These are phyloP conservation scores for Merluccius polli DNA, from an alignment of 2,797 vertebrate genomes.

Conservation along the genomic window DNA sequence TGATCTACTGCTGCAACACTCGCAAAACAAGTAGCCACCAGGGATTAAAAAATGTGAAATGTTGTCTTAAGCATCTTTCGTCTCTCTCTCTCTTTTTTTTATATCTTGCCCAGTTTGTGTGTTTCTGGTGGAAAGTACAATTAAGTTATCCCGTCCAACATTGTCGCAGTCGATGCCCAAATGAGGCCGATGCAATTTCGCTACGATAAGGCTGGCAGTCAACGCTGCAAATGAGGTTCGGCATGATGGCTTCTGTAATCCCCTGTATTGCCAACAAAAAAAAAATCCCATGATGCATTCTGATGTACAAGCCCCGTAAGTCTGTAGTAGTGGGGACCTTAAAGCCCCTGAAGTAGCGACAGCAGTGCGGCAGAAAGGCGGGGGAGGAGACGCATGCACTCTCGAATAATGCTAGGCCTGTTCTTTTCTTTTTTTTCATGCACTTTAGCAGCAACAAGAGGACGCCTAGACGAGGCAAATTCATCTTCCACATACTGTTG, in stretches of 20 bases:
- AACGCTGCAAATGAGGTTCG: not conserved
- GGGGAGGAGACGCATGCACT: not conserved
- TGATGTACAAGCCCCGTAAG: not conserved
- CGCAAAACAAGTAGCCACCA: not conserved
- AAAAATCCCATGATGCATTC: too few relatives aligned
- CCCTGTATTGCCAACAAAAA: not conserved
- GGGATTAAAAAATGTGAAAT: not conserved
- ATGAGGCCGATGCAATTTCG: not conserved
- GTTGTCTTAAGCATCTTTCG: not conserved
- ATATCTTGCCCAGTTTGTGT: too few relatives aligned
- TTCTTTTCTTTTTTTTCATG: conserved; percentile 20
- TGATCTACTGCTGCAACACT: not conserved
- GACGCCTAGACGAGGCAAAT: conserved; percentile 24
- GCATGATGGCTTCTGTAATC: not conserved
- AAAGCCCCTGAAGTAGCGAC: conserved; percentile 15
- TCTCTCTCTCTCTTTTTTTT: not conserved
- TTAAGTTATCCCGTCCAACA: not conserved
- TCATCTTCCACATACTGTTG: conserved; percentile 18
- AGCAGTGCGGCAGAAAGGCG: conserved; percentile 24
- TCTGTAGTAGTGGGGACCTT: not conserved
- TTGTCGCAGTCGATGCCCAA: not conserved
- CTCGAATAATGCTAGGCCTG: conserved; percentile 17
- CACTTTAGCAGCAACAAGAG: conserved; percentile 44
- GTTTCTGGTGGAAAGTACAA: not conserved
- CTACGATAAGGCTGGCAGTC: not conserved